Conservation (phyloP, 2,797 vertebrate species). For the Catostomus latipinnis region DNA sequence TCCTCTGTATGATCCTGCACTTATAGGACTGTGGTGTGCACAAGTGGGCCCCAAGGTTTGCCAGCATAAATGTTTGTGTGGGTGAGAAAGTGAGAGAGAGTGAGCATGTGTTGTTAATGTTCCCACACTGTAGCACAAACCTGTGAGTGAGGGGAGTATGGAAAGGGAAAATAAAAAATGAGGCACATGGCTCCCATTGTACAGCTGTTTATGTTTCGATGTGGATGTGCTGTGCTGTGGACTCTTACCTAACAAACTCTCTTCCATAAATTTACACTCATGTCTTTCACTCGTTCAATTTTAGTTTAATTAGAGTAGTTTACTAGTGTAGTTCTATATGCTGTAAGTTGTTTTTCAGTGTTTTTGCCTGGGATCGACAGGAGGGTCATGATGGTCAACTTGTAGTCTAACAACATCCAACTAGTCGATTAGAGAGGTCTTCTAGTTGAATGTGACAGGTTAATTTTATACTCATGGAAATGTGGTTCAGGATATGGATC, state of each 20-base stretch:
- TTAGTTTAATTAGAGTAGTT: neutral
- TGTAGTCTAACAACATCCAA: too few relatives aligned
- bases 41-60: constrained; percentile 4
- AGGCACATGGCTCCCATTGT: constrained; percentile 50
- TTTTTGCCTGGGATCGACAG: too few relatives aligned
- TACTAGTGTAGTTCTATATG: neutral
- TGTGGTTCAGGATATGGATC: too few relatives aligned
- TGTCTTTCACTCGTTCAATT: neutral
- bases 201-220: constrained; percentile 45
- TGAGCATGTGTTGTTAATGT: constrained; percentile 47
- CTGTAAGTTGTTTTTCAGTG: neutral
- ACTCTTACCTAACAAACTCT: constrained; percentile 28
- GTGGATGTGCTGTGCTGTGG: constrained; percentile 2
- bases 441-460: too few relatives aligned
- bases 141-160: constrained; percentile 36
- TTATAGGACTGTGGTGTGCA: constrained; percentile 29
- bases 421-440: too few relatives aligned
- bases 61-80: constrained; percentile 38
- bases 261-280: neutral
- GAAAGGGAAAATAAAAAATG: constrained; percentile 43
- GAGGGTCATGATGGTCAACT: too few relatives aligned
- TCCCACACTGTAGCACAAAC: constrained; percentile 52
- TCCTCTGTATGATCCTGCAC: constrained; percentile 51
- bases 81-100: constrained; percentile 10
- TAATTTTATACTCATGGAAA: too few relatives aligned